Percentiles rank a stretch among this genome's conserved stretches.
Conservation (phyloP, 2,888 invertebrate genomes). For the Amblyjoppa fuscipennis region DNA sequence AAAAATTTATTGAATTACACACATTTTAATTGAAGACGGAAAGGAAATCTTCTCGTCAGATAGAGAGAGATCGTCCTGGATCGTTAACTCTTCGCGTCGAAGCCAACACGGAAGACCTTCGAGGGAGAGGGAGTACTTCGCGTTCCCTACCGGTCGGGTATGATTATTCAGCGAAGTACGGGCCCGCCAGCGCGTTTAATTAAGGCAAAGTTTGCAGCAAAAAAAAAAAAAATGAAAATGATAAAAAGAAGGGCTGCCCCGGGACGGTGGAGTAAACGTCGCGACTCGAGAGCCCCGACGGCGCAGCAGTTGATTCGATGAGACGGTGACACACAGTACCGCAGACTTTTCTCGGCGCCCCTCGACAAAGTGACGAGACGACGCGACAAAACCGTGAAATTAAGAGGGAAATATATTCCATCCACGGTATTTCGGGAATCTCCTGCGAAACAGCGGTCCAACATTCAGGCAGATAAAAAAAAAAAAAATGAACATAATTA, state of each 20-base stretch:
- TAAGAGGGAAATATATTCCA: constrained; percentile 75
- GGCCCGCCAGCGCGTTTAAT: constrained; percentile 31
- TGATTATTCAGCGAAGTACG: not conserved
- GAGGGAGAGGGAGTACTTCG: not conserved
- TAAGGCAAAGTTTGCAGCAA: constrained; percentile 29
- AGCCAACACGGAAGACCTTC: not conserved
- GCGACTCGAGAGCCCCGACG: not conserved
- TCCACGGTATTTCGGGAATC: constrained; percentile 68
- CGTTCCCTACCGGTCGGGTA: not conserved
- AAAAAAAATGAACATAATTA: not conserved
- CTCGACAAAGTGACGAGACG: constrained; percentile 28
- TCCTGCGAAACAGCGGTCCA: constrained; percentile 64
- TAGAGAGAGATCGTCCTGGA: not conserved
- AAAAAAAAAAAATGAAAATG: not conserved
- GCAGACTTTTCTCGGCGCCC: not conserved
- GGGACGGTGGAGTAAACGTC: not conserved
- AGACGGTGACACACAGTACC: not conserved
- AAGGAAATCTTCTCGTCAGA: not conserved
- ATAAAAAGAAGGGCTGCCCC: not conserved
- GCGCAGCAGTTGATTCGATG: constrained; percentile 39
- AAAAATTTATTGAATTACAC: too few relatives aligned
- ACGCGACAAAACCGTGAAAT: constrained; percentile 69
- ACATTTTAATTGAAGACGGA: not conserved
- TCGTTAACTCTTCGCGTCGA: not conserved
- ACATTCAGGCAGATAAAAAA: not conserved